Conservation (phyloP, 1,140 invertebrate species). For the Drosophila miranda region DNA sequence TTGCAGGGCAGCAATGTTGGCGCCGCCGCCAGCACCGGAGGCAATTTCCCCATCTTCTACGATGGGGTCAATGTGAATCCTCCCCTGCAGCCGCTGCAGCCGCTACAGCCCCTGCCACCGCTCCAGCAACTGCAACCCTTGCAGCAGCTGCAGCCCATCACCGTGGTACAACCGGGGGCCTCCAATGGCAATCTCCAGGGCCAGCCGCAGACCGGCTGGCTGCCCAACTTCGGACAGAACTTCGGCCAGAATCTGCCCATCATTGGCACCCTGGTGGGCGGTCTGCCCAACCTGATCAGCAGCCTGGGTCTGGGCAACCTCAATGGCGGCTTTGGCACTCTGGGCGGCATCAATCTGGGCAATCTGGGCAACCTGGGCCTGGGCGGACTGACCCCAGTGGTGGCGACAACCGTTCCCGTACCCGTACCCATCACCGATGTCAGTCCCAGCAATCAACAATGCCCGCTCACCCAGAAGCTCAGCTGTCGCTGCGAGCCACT, state of each 20-base stretch:
- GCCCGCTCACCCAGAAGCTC: conserved; percentile 59
- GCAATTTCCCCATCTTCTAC: conserved; percentile 53
- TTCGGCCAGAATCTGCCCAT: conserved; percentile 64
- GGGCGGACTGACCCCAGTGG: conserved; percentile 37
- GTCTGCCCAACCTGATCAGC: conserved; percentile 48
- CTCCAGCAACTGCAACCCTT: conserved; percentile 25
- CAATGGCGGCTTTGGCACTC: conserved; percentile 41
- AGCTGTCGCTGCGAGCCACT: conserved; percentile 69
- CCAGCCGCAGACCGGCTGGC: conserved; percentile 43
- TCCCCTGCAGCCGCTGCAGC: conserved; percentile 13
- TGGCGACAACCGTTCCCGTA: background rate
- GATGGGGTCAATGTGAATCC: conserved; percentile 42
- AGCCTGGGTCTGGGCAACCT: conserved; percentile 53
- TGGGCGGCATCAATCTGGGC: conserved; percentile 57
- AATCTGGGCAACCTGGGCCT: conserved; percentile 59
- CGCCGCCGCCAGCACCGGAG: background rate
- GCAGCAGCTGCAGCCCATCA: conserved; percentile 37
- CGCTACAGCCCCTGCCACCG: conserved; percentile 11
- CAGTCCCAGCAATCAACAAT: conserved; percentile 16
- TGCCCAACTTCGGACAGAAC: conserved; percentile 53
- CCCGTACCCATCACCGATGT: background rate
- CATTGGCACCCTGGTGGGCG: conserved; percentile 57
- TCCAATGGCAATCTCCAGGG: conserved; percentile 32
- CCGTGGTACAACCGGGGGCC: conserved; percentile 42
- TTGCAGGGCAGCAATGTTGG: conserved; percentile 11